Percentiles rank a stretch among this genome's conserved stretches.
These are phyloP conservation scores for Drosophila nebulosa DNA, from an alignment of 1,140 invertebrate genomes.

Conservation along the genomic window DNA sequence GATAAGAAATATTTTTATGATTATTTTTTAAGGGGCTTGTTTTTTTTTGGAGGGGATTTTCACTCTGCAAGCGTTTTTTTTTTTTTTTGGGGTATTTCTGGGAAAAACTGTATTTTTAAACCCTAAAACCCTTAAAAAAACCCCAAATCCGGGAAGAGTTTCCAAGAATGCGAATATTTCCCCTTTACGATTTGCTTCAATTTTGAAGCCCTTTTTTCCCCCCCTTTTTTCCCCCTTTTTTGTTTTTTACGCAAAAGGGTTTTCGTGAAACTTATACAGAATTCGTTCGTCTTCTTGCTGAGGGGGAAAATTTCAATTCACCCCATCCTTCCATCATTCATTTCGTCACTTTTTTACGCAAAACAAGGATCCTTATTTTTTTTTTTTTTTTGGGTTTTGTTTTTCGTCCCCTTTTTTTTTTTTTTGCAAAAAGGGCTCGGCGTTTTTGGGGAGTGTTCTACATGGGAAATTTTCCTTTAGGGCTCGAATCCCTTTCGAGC, in stretches of 20 bases:
- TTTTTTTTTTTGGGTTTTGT: no score
- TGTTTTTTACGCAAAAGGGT: not conserved
- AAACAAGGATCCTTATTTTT: slow-evolving; percentile 19
- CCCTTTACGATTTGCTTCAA: not conserved
- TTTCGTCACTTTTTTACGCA: slow-evolving; percentile 31
- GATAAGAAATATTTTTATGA: slow-evolving; percentile 16
- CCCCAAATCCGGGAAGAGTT: slow-evolving; percentile 17
- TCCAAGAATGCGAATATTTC: not conserved
- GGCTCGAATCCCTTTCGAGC: slow-evolving; percentile 32
- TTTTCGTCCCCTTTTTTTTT: not conserved
- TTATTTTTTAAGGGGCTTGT: not conserved
- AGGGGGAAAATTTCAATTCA: slow-evolving; percentile 42
- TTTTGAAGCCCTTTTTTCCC: not conserved
- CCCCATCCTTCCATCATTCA: slow-evolving; percentile 20
- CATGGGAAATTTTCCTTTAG: slow-evolving; percentile 35
- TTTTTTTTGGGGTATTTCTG: not conserved
- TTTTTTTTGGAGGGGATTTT: slow-evolving; percentile 6
- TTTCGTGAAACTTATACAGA: not conserved
- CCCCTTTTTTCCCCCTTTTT: not conserved
- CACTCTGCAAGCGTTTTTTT: not conserved
- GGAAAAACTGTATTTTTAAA: not conserved
- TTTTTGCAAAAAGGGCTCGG: not conserved
- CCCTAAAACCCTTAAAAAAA: slow-evolving; percentile 25
- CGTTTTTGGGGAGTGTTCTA: no score
- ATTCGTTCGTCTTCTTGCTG: slow-evolving; percentile 10